phyloP scores from a whole-genome alignment of 2,888 invertebrate genomes.

The Ennomos fuscantarius region DNA sequence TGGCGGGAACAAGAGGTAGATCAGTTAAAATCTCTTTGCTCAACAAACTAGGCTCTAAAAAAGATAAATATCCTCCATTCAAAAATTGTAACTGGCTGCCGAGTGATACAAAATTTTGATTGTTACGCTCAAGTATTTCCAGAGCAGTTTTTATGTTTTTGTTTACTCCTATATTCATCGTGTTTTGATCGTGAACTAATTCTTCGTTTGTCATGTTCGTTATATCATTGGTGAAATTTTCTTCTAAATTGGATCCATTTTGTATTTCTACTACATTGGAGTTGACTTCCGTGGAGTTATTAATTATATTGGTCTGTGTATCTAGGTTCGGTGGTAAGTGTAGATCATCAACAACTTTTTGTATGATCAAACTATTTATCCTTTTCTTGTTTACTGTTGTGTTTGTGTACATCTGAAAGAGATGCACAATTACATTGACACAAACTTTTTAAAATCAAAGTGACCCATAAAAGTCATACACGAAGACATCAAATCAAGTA shows the following conservation, averaged over 20 bases:
- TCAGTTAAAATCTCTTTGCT: conserved; percentile 26
- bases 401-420: conserved; percentile 27
- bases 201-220: too few species aligned
- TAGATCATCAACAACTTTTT: conserved; percentile 22
- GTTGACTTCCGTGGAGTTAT: neutral
- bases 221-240: neutral
- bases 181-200: conserved; percentile 2
- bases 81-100: conserved; percentile 23
- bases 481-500: too few species aligned
- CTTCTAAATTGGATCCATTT: neutral
- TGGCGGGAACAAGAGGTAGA: conserved; percentile 22
- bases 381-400: neutral
- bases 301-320: neutral
- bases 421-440: too few species aligned
- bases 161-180: conserved; percentile 1
- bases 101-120: conserved; percentile 22
- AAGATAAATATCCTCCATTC: conserved; percentile 30
- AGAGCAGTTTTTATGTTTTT: conserved; percentile 41
- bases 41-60: conserved; percentile 30
- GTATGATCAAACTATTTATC: conserved; percentile 15
- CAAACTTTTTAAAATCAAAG: too few species aligned
- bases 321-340: conserved; percentile 13
- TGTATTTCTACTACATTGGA: neutral
- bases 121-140: conserved; percentile 41
- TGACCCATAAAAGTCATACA: too few species aligned